A percentile compares a stretch with the other conserved stretches of the same genome.
phyloP scores from a whole-genome alignment of 2,797 vertebrate genomes.

The Melanotaenia maccullochi region DNA sequence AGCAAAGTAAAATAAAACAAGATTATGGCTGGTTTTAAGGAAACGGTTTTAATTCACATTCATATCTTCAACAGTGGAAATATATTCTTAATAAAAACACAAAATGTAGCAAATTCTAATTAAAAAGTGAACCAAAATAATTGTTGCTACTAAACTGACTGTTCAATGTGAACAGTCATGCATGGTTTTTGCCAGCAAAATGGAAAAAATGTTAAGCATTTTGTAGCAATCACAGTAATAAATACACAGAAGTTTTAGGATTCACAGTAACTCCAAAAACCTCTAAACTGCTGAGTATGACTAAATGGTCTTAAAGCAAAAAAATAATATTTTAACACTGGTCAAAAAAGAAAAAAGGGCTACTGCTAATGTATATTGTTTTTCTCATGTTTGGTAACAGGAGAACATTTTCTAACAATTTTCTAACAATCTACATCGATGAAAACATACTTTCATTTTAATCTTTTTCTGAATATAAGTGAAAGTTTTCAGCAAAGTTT shows the following conservation, averaged over 20 bases:
- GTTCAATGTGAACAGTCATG: constrained; percentile 63
- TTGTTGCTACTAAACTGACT: background rate
- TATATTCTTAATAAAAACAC: constrained; percentile 18
- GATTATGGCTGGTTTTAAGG: too few relatives aligned
- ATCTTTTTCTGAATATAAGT: background rate
- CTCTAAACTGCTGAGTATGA: background rate
- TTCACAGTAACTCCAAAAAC: background rate
- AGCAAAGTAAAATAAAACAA: background rate
- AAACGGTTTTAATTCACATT: background rate
- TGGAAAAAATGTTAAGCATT: background rate
- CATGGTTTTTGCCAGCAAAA: background rate
- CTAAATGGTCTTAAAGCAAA: background rate
- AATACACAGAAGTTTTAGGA: constrained; percentile 12
- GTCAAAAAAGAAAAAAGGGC: too few relatives aligned
- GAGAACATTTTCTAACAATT: background rate
- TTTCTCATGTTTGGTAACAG: background rate
- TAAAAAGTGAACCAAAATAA: constrained; percentile 34
- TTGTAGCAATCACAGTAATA: background rate
- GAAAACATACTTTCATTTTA: background rate
- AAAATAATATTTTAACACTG: background rate
- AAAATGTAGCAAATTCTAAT: constrained; percentile 41
- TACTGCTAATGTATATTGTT: background rate
- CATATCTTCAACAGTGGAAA: constrained; percentile 10
- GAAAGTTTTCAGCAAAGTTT: background rate
- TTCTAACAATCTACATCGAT: background rate